Evolutionary conservation across 2,113 vertebrate genomes (phyloP).

Genomic region (Zosterops borbonicus): DNA sequence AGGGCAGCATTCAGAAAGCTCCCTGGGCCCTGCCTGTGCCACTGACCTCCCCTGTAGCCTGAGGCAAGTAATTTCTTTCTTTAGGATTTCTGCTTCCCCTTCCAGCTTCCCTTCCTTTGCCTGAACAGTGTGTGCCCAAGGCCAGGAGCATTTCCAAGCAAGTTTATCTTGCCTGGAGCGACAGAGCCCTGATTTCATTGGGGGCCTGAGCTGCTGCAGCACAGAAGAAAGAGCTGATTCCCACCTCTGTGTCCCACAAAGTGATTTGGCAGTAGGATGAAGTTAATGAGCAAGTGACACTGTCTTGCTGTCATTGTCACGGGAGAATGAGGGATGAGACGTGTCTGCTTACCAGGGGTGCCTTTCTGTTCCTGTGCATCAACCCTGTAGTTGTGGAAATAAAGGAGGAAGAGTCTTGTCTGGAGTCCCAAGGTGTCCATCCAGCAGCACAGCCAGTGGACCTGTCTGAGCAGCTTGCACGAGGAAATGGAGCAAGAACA

Average conservation of each 20-base stretch:
- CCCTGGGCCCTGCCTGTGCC: constrained; percentile 15
- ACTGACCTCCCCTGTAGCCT: constrained; percentile 40
- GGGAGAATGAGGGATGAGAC: neutral
- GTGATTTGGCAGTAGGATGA: neutral
- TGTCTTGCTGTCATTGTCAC: neutral
- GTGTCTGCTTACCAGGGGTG: neutral
- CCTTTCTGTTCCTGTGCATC: neutral
- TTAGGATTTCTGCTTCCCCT: constrained; percentile 4
- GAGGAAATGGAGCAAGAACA: neutral
- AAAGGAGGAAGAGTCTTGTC: neutral
- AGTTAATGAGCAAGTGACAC: neutral
- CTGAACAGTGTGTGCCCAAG: neutral
- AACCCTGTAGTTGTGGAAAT: neutral
- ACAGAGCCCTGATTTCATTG: constrained; percentile 6
- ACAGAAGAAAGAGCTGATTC: neutral
- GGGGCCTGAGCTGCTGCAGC: neutral
- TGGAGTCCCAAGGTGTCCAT: neutral
- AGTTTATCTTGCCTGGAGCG: neutral
- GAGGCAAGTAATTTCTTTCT: constrained; percentile 3
- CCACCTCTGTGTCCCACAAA: neutral
- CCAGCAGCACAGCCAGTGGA: neutral
- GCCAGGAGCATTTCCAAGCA: constrained; percentile 6
- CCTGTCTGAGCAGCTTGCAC: neutral
- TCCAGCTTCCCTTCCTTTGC: neutral
- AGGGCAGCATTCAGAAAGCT: constrained; percentile 1